Base-by-base conservation (phyloP, 1,140 invertebrate species). In the Hirudo medicinalis region DNA sequence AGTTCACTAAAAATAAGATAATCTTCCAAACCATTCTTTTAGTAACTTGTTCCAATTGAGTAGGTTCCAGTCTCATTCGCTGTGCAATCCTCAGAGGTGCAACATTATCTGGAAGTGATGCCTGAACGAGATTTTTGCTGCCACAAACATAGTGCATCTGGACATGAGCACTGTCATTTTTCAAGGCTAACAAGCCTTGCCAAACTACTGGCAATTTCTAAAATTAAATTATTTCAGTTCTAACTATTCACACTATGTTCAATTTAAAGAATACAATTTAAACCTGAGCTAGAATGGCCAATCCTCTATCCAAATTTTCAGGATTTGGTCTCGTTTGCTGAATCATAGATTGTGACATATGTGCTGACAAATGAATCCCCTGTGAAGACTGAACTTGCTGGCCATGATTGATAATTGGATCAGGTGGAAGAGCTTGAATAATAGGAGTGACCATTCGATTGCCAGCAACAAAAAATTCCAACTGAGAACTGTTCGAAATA, bases 131-230 rank as follows among this genome's bases (percentile, higher is more conserved):
- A 17, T 75, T 73, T 36, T 77, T 75, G 85, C 92, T 96, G 20
- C 95, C 95, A 76, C 91, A 91, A 40, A 98, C 91, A 82, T 93
- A 94, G 82, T 97, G 93, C 93, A 98, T 97, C 83, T 97, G 93
- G 15, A 97, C 94, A 27, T 90, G 90, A 5, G 93, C 92, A 76
- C 90, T 90, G 81, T 97, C 94, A 81, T 93, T 97, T 81, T 98
- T 98, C 49, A 98, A 83, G 0, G 91, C 92, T 75, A 98, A 80
- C 53, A 93, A 81, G 0, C 94, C 94, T 84, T 95, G 91, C 94
- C 94, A 98, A 88, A 96, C 91, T 36, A 96, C 89, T n/a, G 79
- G 80, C 71, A 80, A 81, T 29, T 76, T 73, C 78, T 82, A 63
- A 25, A 22, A 63, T 1, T 63, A 13, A 63, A 19, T 63, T 11